Evolutionary conservation across 1,140 invertebrate genomes (phyloP).

Genomic region (Drosophila bipectinata): DNA sequence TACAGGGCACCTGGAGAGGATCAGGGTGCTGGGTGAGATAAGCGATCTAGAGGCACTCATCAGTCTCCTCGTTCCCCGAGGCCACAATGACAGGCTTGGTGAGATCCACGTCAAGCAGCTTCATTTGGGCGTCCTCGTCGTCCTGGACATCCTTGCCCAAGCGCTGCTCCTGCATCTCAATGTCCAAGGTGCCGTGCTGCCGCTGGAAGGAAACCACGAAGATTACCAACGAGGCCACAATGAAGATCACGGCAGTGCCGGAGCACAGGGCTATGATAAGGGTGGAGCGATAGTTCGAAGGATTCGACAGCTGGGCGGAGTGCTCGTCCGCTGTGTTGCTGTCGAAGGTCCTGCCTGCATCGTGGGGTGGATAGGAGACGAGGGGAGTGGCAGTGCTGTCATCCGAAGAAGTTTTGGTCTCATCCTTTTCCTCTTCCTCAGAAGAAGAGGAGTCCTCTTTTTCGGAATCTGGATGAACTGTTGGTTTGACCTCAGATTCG

Average conservation of each 20-base stretch:
- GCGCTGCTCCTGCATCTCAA: conserved; percentile 79
- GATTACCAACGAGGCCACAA: conserved; percentile 65
- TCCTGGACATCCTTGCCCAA: conserved; percentile 74
- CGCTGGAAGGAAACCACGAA: conserved; percentile 77
- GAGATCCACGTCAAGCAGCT: conserved; percentile 72
- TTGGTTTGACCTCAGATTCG: conserved; percentile 18
- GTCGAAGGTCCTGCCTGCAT: conserved; percentile 63
- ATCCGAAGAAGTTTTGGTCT: conserved; percentile 45
- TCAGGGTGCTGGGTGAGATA: conserved; percentile 5
- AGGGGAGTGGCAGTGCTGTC: conserved; percentile 71
- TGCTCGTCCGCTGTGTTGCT: conserved; percentile 74
- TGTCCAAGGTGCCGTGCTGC: conserved; percentile 75
- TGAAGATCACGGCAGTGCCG: conserved; percentile 69
- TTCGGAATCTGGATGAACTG: background rate
- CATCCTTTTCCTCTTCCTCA: conserved; percentile 24
- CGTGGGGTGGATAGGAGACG: conserved; percentile 69
- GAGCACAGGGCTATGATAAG: conserved; percentile 72
- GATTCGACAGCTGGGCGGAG: conserved; percentile 45
- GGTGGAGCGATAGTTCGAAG: conserved; percentile 58
- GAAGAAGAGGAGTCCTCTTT: conserved; percentile 9
- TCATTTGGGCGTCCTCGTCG: conserved; percentile 75
- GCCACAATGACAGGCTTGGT: conserved; percentile 54
- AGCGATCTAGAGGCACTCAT: conserved; percentile 63
- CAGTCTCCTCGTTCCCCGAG: conserved; percentile 66
- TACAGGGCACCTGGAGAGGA: conserved; percentile 46